Base-by-base conservation (phyloP, 1,140 invertebrate genomes). In the Apis laboriosa region DNA sequence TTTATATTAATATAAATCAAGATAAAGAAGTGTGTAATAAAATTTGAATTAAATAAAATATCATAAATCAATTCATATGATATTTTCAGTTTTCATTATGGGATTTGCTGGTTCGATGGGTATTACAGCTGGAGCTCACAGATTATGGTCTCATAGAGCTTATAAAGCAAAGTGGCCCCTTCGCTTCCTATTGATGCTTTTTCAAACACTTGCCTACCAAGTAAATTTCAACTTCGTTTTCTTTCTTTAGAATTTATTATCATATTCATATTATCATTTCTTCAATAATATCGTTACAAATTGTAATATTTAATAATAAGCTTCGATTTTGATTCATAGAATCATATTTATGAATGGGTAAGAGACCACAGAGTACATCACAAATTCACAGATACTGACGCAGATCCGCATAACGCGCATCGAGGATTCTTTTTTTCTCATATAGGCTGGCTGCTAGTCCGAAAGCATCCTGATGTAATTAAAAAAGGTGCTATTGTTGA, bases 371-470 rank as follows among this genome's bases (percentile, higher is more conserved):
- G 98, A 83, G 97, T 98, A 1, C 98, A 99, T 92, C 98, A 98
- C 90, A 98, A 98, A 92, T 98, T 97, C 92, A 97, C 97, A 0
- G 98, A 99, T 90, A 98, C 98, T 0, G 96, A 98, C 90, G 98
- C 98, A 0, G 98, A 99, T 93, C 98, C 98, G 0, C 97, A 98
- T 91, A 98, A 98, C 87, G 96, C 97, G 0, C 95, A 95, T 66
- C 93, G 97, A 85, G 97, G 97, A 3, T 98, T 99, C 92, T 98
- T 99, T 95, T 99, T 99, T 92, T 96, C 98, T 0, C 98, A 99
- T 91, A 97, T 99, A 86, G 98, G 98, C 4, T 99, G 98, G 98
- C 93, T 99, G 66, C 95, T 99, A 93, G 93, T 97, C 1, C 94
- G 96, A 67, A 98, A 98, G 91, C 98, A 98, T 90, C 97, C 96